Percentiles rank a stretch among this genome's conserved stretches.
Conservation (phyloP, 2,113 vertebrate genomes). For the Nibea albiflora region DNA sequence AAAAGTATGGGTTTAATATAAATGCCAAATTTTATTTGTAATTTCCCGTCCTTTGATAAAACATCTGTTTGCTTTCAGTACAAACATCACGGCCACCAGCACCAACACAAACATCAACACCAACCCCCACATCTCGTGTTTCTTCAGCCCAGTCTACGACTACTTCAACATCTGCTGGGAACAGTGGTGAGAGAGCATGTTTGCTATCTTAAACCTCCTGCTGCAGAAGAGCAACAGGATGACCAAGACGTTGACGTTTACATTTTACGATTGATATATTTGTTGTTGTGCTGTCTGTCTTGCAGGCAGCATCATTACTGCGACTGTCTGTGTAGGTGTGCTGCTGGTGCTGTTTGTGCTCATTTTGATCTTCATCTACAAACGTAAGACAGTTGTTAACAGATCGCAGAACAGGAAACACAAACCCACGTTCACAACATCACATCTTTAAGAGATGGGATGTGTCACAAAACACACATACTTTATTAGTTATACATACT, state of each 20-base stretch:
- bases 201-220: background rate
- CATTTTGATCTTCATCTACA: conserved; percentile 16
- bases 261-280: background rate
- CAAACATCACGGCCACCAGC: too few relatives aligned
- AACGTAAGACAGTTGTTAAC: conserved; percentile 32
- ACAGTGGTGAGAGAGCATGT: background rate
- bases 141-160: background rate
- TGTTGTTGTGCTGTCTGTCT: background rate
- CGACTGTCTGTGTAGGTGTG: background rate
- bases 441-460: too few relatives aligned
- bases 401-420: too few relatives aligned
- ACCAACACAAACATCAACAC: rapidly evolving
- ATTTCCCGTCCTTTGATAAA: too few relatives aligned
- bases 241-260: background rate
- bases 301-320: background rate
- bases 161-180: background rate
- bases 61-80: conserved; percentile 1
- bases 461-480: background rate
- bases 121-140: background rate
- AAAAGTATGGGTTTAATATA: too few relatives aligned
- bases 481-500: background rate
- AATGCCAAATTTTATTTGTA: too few relatives aligned
- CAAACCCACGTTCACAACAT: too few relatives aligned
- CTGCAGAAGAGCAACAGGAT: background rate
- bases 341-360: conserved; percentile 21